These are phyloP conservation scores for Brachypalpus laphriformis DNA, from an alignment of 2,888 invertebrate species.

Conservation along the genomic window DNA sequence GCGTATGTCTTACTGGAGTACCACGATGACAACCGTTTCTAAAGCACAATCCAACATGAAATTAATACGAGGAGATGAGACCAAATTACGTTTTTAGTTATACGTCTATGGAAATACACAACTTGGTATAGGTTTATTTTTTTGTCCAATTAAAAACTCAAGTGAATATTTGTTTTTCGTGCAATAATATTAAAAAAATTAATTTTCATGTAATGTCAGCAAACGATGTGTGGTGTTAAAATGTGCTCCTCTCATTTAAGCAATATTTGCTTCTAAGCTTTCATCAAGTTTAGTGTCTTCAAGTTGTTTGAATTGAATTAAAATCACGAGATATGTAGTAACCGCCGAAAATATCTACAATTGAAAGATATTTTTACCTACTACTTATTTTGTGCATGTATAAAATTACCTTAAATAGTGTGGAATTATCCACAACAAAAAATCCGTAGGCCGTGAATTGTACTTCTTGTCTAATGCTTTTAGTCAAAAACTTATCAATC, in stretches of 20 bases:
- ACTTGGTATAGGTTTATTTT: neutral
- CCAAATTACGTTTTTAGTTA: too few species aligned
- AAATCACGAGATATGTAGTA: constrained; percentile 81
- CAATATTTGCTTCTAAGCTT: neutral
- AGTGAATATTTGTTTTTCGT: neutral
- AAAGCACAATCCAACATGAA: too few species aligned
- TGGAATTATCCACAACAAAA: constrained; percentile 81
- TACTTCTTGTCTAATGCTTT: constrained; percentile 81
- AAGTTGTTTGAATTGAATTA: constrained; percentile 82
- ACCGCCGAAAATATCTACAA: constrained; percentile 81
- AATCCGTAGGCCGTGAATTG: constrained; percentile 82
- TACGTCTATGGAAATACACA: too few species aligned
- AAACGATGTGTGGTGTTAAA: neutral
- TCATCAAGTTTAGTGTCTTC: constrained; percentile 80
- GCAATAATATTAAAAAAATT: neutral
- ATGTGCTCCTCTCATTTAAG: neutral
- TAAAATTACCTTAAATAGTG: constrained; percentile 81
- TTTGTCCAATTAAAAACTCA: neutral
- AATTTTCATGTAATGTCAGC: neutral
- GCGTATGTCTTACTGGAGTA: too few species aligned
- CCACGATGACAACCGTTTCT: too few species aligned
- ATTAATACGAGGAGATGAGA: too few species aligned
- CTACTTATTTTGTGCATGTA: too few species aligned
- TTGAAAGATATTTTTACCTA: neutral
- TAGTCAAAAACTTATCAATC: constrained; percentile 82